phyloP scores from a whole-genome alignment of 2,797 vertebrate species.

The Staurois parvus region DNA sequence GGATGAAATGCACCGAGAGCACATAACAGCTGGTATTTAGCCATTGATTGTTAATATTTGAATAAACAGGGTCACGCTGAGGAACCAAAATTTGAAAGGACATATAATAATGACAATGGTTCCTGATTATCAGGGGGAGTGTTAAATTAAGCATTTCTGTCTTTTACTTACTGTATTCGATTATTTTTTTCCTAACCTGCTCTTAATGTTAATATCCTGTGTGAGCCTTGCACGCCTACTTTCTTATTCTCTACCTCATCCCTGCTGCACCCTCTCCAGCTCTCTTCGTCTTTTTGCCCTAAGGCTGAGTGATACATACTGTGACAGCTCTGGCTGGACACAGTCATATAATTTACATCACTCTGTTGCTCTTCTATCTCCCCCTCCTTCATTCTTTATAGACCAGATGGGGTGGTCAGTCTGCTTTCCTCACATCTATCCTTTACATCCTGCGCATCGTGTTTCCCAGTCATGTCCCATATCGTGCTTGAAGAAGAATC shows the following conservation, averaged over 20 bases:
- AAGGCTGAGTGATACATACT: constrained; percentile 57
- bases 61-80: not conserved
- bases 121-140: not conserved
- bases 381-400: constrained; percentile 46
- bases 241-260: constrained; percentile 3
- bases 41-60: not conserved
- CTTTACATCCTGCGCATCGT: not conserved
- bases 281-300: not conserved
- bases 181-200: not conserved
- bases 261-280: not conserved
- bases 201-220: not conserved
- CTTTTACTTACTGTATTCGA: not conserved
- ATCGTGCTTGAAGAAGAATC: not conserved
- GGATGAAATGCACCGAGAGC: not conserved
- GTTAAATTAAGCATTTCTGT: not conserved
- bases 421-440: constrained; percentile 19
- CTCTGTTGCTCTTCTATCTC: constrained; percentile 21
- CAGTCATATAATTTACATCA: constrained; percentile 61
- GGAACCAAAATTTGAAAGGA: not conserved
- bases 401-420: constrained; percentile 56
- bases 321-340: constrained; percentile 61
- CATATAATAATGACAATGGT: not conserved
- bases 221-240: not conserved
- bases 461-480: not conserved
- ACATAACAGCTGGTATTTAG: not conserved